Evolutionary conservation across 2,113 vertebrate species (phyloP), one percentile per base, ranked within the genome.

Genomic region (Prietella phreatophila): DNA sequence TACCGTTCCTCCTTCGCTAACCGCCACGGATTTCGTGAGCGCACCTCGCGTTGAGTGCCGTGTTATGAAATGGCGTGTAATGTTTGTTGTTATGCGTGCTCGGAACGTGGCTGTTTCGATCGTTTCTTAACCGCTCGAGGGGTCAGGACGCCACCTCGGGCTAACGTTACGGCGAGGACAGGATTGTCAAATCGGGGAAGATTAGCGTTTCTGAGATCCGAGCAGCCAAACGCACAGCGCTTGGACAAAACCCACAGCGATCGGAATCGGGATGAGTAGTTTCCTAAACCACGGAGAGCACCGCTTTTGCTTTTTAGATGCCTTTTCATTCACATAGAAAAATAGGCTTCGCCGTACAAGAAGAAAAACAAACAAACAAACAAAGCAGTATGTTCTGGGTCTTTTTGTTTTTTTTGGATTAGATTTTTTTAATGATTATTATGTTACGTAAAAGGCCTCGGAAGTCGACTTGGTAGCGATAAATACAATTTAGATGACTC

Each of bases 341-440:
- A 91, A 88, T 89, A 92, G 81, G 88, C 84, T 89, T 76, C 85
- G 83, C 81, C 88, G n/a, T 92, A 91, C 89, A 89, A 87, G 63
- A 82, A 88, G 17, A 87, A 85, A 73, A 82, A 88, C 10, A 33
- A 56, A 11, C 20, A 63, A 85, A 67, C 47, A 84, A 82, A 42
- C 39, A 69, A 80, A 83, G 87, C 50, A 83, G 65, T 82, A 86
- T 69, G 80, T 87, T 85, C 83, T 90, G 36, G 36, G 36, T 5
- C 9, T 47, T 9, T 47, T 47, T 47, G 82, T 50, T 69, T 42
- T 83, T 86, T 69, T 47, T 42, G 4, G 39, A 42, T 42, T 42
- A 42, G 39, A 42, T 42, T 42, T 42, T 42, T 42, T 4, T 4
- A 42, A 42, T 42, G 3, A 42, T 42, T 42, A 42, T 42, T 42